Conservation (phyloP, 37 sponge, comb jelly and placozoan species). For the Geodia barretti region DNA sequence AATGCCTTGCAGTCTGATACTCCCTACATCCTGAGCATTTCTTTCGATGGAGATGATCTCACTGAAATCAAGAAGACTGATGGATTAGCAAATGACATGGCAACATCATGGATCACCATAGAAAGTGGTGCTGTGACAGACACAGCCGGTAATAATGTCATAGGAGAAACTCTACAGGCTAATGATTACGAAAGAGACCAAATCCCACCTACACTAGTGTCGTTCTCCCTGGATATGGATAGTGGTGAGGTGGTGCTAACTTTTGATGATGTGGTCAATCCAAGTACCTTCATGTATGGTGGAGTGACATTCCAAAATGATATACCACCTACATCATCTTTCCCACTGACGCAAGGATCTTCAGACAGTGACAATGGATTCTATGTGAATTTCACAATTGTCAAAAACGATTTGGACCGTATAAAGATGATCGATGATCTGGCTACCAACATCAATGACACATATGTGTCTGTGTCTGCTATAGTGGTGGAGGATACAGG, state of each 20-base stretch:
- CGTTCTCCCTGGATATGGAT: slow-evolving; percentile 85
- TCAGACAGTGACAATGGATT: slow-evolving; percentile 69
- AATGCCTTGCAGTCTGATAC: slow-evolving; percentile 12
- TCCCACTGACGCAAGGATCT: slow-evolving; percentile 52
- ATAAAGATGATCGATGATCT: slow-evolving; percentile 72
- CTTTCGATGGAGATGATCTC: slow-evolving; percentile 42
- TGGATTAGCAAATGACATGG: slow-evolving; percentile 34
- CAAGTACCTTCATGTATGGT: slow-evolving; percentile 56
- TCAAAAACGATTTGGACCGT: slow-evolving; percentile 59
- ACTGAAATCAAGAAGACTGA: slow-evolving; percentile 65
- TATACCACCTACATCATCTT: slow-evolving; percentile 20
- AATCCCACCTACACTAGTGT: slow-evolving; percentile 54
- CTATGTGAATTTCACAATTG: slow-evolving; percentile 61
- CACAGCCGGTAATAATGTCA: slow-evolving; percentile 70
- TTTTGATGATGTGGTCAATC: slow-evolving; percentile 86
- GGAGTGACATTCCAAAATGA: slow-evolving; percentile 56
- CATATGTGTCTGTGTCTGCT: slow-evolving; percentile 62
- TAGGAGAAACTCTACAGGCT: slow-evolving; percentile 35
- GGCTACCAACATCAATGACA: slow-evolving; percentile 71
- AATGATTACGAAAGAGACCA: slow-evolving; percentile 40
- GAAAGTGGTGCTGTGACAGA: slow-evolving; percentile 69
- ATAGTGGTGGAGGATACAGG: slow-evolving; percentile 62
- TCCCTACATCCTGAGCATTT: slow-evolving; percentile 27
- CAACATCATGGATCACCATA: slow-evolving; percentile 59
- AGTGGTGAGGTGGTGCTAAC: slow-evolving; percentile 68